A percentile compares a stretch with the other conserved stretches of the same genome.
These are phyloP conservation scores for Egretta garzetta DNA, from an alignment of 2,113 vertebrate species.

Conservation along the genomic window DNA sequence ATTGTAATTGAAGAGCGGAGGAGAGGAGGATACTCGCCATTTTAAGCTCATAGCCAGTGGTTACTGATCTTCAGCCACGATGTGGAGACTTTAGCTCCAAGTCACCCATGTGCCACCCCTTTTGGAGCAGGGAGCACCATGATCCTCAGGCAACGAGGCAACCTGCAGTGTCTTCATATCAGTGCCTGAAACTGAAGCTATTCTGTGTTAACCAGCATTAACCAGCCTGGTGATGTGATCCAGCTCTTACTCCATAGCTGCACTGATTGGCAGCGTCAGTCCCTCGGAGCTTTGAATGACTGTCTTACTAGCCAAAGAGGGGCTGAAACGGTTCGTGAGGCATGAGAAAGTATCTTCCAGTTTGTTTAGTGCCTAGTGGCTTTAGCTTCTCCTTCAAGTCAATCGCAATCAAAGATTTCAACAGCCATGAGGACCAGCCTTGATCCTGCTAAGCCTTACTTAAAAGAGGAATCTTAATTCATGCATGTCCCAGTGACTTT, in stretches of 20 bases:
- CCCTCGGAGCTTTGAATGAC: neutral
- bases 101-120: neutral
- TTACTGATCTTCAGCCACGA: neutral
- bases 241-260: neutral
- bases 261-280: rapidly evolving
- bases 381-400: neutral
- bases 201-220: neutral
- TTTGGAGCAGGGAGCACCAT: neutral
- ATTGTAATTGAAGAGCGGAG: rapidly evolving
- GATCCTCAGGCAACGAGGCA: neutral
- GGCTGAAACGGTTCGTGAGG: neutral
- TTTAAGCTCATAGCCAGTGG: neutral
- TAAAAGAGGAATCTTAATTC: slow-evolving; percentile 12
- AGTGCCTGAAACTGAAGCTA: neutral
- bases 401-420: neutral
- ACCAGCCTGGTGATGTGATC: neutral
- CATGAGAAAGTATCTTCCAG: neutral
- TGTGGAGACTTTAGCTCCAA: neutral
- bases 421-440: neutral
- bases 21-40: neutral
- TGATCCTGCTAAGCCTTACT: slow-evolving; percentile 32
- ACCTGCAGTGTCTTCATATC: neutral
- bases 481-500: neutral
- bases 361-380: neutral
- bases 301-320: neutral